phyloP scores from a whole-genome alignment of 2,113 vertebrate species.

The Antechinus flavipes region DNA sequence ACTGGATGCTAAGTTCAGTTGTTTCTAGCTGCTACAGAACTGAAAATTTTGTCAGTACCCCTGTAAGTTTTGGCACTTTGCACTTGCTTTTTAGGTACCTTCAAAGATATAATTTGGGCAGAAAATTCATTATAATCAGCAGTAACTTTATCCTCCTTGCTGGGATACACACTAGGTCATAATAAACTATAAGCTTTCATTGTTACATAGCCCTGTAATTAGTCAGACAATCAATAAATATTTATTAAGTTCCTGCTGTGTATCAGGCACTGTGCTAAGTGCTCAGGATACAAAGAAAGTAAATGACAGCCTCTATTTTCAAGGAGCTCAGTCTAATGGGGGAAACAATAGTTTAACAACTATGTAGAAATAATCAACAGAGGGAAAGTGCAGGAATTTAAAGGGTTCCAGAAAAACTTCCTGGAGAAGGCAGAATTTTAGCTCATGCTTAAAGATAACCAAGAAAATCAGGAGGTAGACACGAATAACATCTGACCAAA shows the following conservation, averaged over 20 bases:
- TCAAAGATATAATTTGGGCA: not conserved
- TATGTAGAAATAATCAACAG: not conserved
- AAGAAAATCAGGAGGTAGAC: not conserved
- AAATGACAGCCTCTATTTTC: not conserved
- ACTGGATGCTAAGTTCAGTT: not conserved
- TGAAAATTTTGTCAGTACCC: not conserved
- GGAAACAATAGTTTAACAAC: not conserved
- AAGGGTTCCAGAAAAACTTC: not conserved
- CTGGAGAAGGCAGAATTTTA: not conserved
- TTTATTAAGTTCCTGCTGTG: not conserved
- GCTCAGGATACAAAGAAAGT: not conserved
- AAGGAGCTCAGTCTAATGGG: not conserved
- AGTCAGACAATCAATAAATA: not conserved
- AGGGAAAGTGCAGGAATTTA: not conserved
- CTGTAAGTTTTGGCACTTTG: not conserved
- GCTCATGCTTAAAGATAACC: not conserved
- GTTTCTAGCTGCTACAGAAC: not conserved
- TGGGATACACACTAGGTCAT: not conserved
- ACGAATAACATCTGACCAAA: not conserved
- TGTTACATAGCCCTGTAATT: not conserved
- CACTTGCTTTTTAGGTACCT: not conserved
- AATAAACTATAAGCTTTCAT: not conserved
- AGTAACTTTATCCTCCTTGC: not conserved
- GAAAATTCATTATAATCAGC: not conserved
- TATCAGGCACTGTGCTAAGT: not conserved